Base-by-base conservation (phyloP, 1,140 invertebrate genomes). In the Pogonomyrmex californicus region DNA sequence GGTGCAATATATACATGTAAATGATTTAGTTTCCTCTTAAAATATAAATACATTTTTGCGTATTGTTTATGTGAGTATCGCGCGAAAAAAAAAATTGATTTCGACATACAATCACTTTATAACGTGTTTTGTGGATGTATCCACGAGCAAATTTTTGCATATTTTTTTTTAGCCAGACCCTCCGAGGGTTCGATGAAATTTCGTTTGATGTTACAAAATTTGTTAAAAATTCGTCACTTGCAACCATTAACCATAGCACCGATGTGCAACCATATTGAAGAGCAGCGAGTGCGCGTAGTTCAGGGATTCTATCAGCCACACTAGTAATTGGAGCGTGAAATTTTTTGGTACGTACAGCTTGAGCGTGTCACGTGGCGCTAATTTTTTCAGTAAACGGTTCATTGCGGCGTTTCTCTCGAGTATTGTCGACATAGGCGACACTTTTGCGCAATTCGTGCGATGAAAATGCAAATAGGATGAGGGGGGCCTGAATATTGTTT, bases 271-370 rank as follows among this genome's bases (percentile, higher is more conserved):
- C 30, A 47, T 73, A 60, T 82, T 71, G 79, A 56, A 68, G n/a
- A 54, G 36, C n/a, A 56, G 5, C 49, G 62, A 79, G 36, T 30
- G 47, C 47, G 44, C 36, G 36, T 71, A 82, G 12, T 70, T 23
- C 63, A 54, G 14, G 41, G 41, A 73, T 73, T 17, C 23, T 14
- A 51, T 60, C 38, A 10, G 30, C 38, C n/a, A 60, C 41, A n/a
- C 9, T 73, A 36, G 30, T 60, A 75, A 83, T 83, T 82, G 41
- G 79, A 58, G 79, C 79, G 41, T 82, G 41, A 82, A 71, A 82
- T 82, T 82, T 83, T 83, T 83, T 83, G 56, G 54, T 54, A 83
- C 23, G 30, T 58, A 62, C 10, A 83, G 44, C 30, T 60, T 60
- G 41, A 75, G 41, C 56, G 30, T 49, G 38, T 30, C 54, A 73